A percentile compares a stretch with the other conserved stretches of the same genome.
These are phyloP conservation scores for Coreoperca whiteheadi DNA, from an alignment of 2,113 vertebrate species.

Conservation along the genomic window DNA sequence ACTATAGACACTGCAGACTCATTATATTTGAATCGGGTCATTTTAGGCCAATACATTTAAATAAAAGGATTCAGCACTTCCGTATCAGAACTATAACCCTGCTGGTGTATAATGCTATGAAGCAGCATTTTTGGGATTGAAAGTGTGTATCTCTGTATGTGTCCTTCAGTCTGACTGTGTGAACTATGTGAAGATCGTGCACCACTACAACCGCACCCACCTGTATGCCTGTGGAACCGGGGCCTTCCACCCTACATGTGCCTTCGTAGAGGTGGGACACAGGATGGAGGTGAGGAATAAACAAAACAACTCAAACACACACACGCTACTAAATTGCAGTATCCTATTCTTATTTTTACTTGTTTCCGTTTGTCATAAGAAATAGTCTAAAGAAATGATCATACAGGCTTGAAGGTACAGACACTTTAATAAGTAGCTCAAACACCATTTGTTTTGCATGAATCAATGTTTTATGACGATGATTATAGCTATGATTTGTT, in stretches of 20 bases:
- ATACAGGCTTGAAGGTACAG: not conserved
- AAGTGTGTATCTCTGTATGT: conserved; percentile 34
- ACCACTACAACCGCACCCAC: conserved; percentile 94
- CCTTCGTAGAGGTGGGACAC: conserved; percentile 91
- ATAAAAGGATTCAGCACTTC: not conserved
- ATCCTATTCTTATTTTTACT: not conserved
- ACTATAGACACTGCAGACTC: not conserved
- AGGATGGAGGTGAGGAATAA: conserved; percentile 87
- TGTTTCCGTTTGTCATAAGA: not conserved
- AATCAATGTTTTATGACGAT: not conserved
- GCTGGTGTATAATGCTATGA: not conserved
- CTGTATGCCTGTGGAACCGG: conserved; percentile 94
- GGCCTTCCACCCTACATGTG: conserved; percentile 95
- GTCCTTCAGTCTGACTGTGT: conserved; percentile 91
- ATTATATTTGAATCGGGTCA: not conserved
- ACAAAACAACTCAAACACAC: not conserved
- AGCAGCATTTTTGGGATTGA: conserved; percentile 5
- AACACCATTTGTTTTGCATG: not conserved
- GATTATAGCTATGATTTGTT: not conserved
- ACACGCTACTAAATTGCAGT: not conserved
- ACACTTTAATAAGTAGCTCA: not conserved
- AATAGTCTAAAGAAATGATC: too few species aligned
- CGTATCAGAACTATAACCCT: not conserved
- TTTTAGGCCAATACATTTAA: not conserved
- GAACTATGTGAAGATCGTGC: conserved; percentile 96